Evolutionary conservation across 2,113 vertebrate species (phyloP).

Genomic region (Rhabdornis inornatus): DNA sequence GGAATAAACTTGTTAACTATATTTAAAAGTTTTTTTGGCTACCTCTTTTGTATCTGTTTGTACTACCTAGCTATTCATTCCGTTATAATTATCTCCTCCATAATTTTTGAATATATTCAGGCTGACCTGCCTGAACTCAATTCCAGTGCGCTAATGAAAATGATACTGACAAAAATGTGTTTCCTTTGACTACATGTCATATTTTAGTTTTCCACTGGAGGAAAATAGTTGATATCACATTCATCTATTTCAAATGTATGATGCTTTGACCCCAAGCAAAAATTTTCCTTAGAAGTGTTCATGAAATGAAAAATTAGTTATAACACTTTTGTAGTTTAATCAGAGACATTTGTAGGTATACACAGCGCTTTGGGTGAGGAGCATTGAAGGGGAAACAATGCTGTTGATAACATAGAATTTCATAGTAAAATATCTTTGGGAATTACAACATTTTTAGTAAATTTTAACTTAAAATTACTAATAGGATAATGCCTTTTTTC

Average conservation of each 20-base stretch:
- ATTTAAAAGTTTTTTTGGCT: neutral
- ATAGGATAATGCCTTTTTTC: neutral
- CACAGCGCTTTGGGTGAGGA: neutral
- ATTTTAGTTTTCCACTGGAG: neutral
- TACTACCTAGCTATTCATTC: neutral
- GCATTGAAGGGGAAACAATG: neutral
- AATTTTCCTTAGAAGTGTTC: neutral
- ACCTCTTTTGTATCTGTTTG: neutral
- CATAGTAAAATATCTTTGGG: neutral
- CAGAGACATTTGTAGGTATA: neutral
- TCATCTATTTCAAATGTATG: neutral
- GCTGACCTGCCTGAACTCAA: neutral
- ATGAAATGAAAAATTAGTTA: neutral
- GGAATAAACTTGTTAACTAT: neutral
- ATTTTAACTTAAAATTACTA: neutral
- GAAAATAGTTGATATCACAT: neutral
- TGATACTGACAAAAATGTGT: neutral
- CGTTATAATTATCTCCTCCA: neutral
- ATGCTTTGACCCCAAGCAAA: neutral
- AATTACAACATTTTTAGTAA: neutral
- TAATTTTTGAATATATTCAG: neutral
- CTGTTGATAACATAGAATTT: neutral
- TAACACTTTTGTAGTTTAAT: neutral
- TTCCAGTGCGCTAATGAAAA: neutral
- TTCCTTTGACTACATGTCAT: neutral